Evolutionary conservation across 2,797 vertebrate species (phyloP).

Genomic region (Gymnothorax javanicus): DNA sequence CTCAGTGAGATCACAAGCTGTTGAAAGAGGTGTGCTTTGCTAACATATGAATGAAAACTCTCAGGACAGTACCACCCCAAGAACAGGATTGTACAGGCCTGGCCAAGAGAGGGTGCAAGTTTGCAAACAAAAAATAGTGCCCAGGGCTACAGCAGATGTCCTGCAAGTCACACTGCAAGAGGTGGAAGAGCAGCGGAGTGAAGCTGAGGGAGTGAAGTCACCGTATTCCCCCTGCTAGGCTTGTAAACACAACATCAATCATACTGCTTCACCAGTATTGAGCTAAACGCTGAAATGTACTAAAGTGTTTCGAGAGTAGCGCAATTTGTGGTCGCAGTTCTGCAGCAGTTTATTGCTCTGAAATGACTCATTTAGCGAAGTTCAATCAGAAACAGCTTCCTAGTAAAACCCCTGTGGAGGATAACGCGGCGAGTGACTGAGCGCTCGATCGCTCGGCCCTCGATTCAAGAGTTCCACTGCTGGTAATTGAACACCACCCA

Average conservation of each 20-base stretch:
- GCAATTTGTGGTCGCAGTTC: not conserved
- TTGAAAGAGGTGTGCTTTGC: too few species aligned
- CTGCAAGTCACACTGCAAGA: not conserved
- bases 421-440: not conserved
- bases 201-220: not conserved
- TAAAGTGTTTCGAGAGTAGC: not conserved
- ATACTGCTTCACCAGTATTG: not conserved
- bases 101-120: not conserved
- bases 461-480: slow-evolving; percentile 28
- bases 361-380: slow-evolving; percentile 20
- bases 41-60: too few species aligned
- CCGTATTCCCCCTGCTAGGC: not conserved
- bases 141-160: not conserved
- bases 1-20: too few species aligned
- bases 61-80: too few species aligned
- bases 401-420: not conserved
- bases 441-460: too few species aligned
- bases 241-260: not conserved
- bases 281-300: not conserved
- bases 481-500: slow-evolving; percentile 50
- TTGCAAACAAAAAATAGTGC: not conserved
- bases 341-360: not conserved
- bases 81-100: too few species aligned
- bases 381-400: not conserved
- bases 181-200: not conserved